Base-by-base conservation (phyloP, 2,888 invertebrate species). In the Drosophila niveifrons region DNA sequence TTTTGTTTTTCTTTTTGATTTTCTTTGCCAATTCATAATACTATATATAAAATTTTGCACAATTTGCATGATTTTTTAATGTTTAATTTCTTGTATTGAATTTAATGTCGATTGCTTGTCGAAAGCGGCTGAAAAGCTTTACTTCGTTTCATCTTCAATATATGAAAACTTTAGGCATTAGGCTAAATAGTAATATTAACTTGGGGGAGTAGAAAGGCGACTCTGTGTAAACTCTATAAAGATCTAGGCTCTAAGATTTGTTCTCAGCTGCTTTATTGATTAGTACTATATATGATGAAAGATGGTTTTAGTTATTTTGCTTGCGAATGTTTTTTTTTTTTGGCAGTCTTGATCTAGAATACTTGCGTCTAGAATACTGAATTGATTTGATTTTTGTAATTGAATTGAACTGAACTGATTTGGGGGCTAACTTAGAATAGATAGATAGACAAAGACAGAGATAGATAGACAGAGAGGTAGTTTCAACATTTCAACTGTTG, bases 31-130 rank as follows among this genome's bases (percentile, higher is more conserved):
- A 88, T 88, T 73, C 47, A 59, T 71, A 75, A 85, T 65, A 78
- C 85, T 63, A 59, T 55, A 74, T 84, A 82, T 56, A 50, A 67
- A 82, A 79, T 77, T 88, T 88, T 75, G 72, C 66, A 85, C 71
- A 81, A 66, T 70, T 64, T 46, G 31, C 52, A 31, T 39, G 29
- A 44, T 56, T 39, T 72, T 56, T 34, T 72, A 51, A 48, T 58
- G 55, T 68, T 62, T 59, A 59, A 47, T 50, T 72, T 55, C 65
- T 65, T 66, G 58, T 50, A 44, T 63, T 47, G 29, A 31, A 56
- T 43, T 52, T 9, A 47, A 39, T 74, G 15, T 61, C 50, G 41
- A 63, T 71, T 71, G 61, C 66, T 69, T 66, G 41, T 39, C 31
- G 44, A 63, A 78, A 78, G 78, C 78, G 52, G 51, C 66, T 80